These are phyloP conservation scores for Chelonoidis abingdonii DNA, from an alignment of 2,113 vertebrate genomes.

Conservation along the genomic window DNA sequence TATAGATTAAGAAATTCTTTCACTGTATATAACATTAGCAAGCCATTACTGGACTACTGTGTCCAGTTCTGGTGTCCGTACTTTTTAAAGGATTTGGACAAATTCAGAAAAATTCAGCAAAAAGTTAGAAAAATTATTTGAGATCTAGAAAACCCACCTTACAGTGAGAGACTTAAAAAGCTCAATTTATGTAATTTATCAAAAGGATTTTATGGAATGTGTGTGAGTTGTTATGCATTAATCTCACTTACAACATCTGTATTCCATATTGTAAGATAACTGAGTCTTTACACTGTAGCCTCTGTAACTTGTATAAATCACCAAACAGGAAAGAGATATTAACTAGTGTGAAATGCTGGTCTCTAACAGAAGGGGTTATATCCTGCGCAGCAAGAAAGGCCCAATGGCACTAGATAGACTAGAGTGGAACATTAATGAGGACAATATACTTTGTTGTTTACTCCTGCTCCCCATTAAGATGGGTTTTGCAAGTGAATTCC, in stretches of 20 bases:
- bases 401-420: not conserved
- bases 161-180: not conserved
- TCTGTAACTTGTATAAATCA: not conserved
- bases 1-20: not conserved
- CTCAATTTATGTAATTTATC: not conserved
- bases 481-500: not conserved
- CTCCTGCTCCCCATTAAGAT: not conserved
- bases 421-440: not conserved
- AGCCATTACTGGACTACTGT: not conserved
- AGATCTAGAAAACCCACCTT: not conserved
- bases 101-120: not conserved
- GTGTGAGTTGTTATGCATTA: not conserved
- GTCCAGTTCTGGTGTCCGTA: not conserved
- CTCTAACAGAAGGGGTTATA: not conserved
- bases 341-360: not conserved
- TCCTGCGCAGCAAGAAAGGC: not conserved
- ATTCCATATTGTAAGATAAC: not conserved
- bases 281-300: not conserved
- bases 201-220: not conserved
- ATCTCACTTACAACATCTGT: not conserved
- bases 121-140: not conserved
- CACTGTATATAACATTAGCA: not conserved
- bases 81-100: not conserved
- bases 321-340: not conserved
- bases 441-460: not conserved